These are phyloP conservation scores for Octomys mimax DNA, from an alignment of 2,797 vertebrate species.

Conservation along the genomic window DNA sequence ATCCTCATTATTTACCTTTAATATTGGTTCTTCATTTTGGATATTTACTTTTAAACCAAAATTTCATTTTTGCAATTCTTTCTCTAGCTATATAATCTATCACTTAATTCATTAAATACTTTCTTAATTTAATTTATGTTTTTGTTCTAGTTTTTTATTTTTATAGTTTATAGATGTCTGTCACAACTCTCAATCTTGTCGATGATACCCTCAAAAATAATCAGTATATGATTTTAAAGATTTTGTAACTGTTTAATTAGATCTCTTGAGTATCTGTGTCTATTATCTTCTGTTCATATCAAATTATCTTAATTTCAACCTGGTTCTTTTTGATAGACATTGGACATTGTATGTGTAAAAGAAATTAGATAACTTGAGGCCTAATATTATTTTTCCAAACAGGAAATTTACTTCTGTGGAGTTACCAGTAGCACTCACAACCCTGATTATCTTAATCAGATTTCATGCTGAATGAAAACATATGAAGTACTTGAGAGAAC, in stretches of 20 bases:
- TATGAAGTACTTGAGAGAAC: not conserved
- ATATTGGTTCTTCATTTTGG: not conserved
- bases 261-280: not conserved
- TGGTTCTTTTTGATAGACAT: not conserved
- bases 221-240: constrained; percentile 26
- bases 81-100: not conserved
- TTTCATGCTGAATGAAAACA: constrained; percentile 23
- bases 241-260: not conserved
- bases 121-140: constrained; percentile 17
- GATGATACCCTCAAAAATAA: not conserved
- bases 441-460: constrained; percentile 3
- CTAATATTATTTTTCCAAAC: not conserved
- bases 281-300: not conserved
- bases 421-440: not conserved
- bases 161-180: constrained; percentile 19
- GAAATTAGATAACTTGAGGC: not conserved
- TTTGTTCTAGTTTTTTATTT: not conserved
- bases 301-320: constrained; percentile 10
- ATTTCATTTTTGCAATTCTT: constrained; percentile 37
- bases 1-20: not conserved
- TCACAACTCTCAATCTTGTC: constrained; percentile 29
- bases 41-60: not conserved
- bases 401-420: not conserved
- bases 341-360: not conserved
- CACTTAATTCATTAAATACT: not conserved